Evolutionary conservation across 2,797 vertebrate species (phyloP), one percentile per base, ranked within the genome.

Genomic region (Microctenopoma lineatum): DNA sequence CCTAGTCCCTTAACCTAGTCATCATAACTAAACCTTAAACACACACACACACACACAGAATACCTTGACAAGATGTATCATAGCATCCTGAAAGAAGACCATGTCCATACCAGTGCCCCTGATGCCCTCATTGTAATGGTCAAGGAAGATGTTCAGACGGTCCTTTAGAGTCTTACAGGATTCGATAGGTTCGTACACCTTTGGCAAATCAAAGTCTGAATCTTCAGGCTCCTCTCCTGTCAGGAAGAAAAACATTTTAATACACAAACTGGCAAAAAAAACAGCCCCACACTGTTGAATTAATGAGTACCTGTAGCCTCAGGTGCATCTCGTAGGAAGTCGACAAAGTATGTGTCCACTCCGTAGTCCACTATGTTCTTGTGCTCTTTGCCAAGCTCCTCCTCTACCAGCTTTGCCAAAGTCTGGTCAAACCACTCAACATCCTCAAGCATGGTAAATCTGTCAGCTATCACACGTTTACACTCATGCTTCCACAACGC

Each of bases 41-140:
- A 42, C 13, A 45, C n/a, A n/a, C 16, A 18, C 8, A 25, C 9
- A 47, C 18, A 48, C n/a, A 16, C 7, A 42, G 0, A 57, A 4
- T 95, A 99, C 98, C 97, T 98, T 99, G 63, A 98, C 89, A 74
- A 99, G 91, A 86, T 99, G 97, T 70, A 93, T 83, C 96, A 99
- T 97, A 2, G 98, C 96, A 77, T 99, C 97, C 36, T 89, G 89
- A 75, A 99, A 99, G 88, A 98, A 99, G 52, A 99, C 97, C 94
- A 98, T 89, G 81, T 99, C 97, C 95, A 97, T 95, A 60, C 94
- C 95, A 14, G 93, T 84, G 4, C 97, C 97, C 11, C 96, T 94
- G 70, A 98, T 77, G 27, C 86, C 96, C 70, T 98, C 97, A 14
- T 98, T 98, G 75, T 96, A 97, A 34, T 88, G 87, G 77, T 89